A percentile compares a stretch with the other conserved stretches of the same genome.
Evolutionary conservation across 2,888 invertebrate genomes (phyloP).

Genomic region (Troglohyphantes excavatus): DNA sequence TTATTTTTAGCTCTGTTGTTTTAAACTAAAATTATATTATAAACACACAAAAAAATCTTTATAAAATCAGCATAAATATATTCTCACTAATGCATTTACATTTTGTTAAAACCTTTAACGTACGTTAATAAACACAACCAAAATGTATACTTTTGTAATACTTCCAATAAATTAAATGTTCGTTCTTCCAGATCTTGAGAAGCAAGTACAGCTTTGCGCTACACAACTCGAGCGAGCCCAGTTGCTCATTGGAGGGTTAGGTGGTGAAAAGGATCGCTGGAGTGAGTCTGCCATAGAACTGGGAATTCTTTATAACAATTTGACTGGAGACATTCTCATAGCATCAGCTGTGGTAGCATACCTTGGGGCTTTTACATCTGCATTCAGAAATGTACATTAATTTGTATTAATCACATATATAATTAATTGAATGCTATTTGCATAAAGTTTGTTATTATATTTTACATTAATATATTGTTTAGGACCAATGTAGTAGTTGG

Average conservation of each 20-base stretch:
- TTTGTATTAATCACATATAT: neutral
- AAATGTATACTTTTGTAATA: no score
- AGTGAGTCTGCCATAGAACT: constrained; percentile 90
- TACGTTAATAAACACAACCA: no score
- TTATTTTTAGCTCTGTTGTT: no score
- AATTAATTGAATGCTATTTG: neutral
- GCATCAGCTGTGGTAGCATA: constrained; percentile 96
- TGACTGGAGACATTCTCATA: constrained; percentile 94
- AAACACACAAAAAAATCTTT: no score
- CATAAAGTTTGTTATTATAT: neutral
- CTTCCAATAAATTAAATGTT: no score
- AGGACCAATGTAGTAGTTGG: constrained; percentile 81
- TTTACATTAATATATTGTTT: neutral
- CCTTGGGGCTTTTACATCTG: constrained; percentile 90
- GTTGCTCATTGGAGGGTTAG: constrained; percentile 92
- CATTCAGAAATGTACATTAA: constrained; percentile 68
- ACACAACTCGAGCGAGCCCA: constrained; percentile 95
- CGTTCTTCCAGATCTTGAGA: constrained; percentile 89
- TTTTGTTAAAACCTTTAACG: no score
- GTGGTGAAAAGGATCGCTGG: constrained; percentile 95
- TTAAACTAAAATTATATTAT: no score
- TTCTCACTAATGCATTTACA: no score
- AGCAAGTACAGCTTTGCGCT: constrained; percentile 93
- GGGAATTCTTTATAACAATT: constrained; percentile 89
- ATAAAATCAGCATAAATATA: no score